Conservation (phyloP, 23 tunicate genomes). For the Pegea sp. region DNA sequence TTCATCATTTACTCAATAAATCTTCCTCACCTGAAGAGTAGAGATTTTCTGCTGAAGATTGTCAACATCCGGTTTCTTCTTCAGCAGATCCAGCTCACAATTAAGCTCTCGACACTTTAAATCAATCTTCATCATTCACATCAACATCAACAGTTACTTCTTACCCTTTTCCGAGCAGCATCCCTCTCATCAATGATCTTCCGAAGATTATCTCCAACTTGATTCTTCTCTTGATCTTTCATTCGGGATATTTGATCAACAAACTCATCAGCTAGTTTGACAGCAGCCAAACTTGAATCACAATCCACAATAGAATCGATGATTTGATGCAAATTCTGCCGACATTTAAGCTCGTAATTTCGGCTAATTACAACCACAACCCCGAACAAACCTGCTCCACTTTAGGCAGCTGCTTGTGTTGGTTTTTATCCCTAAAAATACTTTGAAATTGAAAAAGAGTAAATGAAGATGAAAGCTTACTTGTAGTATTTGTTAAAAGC, state of each 20-base stretch:
- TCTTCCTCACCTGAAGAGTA: too few relatives aligned
- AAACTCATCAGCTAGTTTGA: slow-evolving; percentile 11
- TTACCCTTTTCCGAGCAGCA: slow-evolving; percentile 27
- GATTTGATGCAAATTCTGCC: slow-evolving; percentile 3
- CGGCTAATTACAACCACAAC: background rate
- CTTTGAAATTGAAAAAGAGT: background rate
- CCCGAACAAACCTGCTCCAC: background rate
- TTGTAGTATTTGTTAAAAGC: slow-evolving; percentile 15
- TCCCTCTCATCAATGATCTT: slow-evolving; percentile 36
- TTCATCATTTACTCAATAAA: too few relatives aligned
- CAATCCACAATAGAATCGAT: slow-evolving; percentile 14
- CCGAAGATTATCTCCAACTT: slow-evolving; percentile 26
- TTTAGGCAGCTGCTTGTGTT: background rate
- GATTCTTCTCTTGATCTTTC: slow-evolving; percentile 17
- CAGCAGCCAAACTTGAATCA: slow-evolving; percentile 16
- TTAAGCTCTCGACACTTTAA: too few relatives aligned
- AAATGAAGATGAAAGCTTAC: slow-evolving; percentile 1
- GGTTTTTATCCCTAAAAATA: background rate
- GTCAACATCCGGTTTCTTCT: too few relatives aligned
- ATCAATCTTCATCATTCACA: too few relatives aligned
- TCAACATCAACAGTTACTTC: too few relatives aligned
- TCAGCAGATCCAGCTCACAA: too few relatives aligned
- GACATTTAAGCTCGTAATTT: background rate
- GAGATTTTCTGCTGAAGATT: too few relatives aligned
- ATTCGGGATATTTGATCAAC: slow-evolving; percentile 8